A percentile compares a stretch with the other conserved stretches of the same genome.
phyloP scores from a whole-genome alignment of 2,797 vertebrate genomes.

The Tragopan temminckii region DNA sequence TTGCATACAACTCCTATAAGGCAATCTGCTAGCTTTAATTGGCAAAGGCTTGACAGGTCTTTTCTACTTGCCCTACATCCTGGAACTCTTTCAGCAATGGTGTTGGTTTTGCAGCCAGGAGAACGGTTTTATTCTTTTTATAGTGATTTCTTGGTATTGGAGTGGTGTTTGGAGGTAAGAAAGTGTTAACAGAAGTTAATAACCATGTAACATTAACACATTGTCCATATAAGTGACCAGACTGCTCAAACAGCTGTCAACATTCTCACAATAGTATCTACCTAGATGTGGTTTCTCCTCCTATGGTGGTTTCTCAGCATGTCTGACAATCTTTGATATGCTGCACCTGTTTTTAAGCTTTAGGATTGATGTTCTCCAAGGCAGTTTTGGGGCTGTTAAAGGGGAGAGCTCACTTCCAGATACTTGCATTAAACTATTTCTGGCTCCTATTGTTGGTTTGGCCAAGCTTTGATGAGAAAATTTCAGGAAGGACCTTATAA shows the following conservation, averaged over 20 bases:
- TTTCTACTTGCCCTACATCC: not conserved
- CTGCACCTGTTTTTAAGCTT: not conserved
- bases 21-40: not conserved
- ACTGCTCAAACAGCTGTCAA: not conserved
- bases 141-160: not conserved
- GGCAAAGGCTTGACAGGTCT: not conserved
- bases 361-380: not conserved
- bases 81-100: not conserved
- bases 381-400: not conserved
- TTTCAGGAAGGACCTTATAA: not conserved
- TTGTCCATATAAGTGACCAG: not conserved
- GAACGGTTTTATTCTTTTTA: not conserved
- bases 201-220: rapidly evolving
- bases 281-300: not conserved
- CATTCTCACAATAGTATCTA: not conserved
- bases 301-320: not conserved
- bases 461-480: not conserved
- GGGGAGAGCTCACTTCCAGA: not conserved
- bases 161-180: not conserved
- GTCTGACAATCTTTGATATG: not conserved
- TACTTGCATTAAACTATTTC: not conserved
- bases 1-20: not conserved
- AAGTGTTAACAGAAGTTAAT: not conserved
- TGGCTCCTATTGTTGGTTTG: not conserved
- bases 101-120: not conserved